These are phyloP conservation scores for Calycopis cecrops DNA, from an alignment of 1,140 invertebrate genomes.

Conservation along the genomic window DNA sequence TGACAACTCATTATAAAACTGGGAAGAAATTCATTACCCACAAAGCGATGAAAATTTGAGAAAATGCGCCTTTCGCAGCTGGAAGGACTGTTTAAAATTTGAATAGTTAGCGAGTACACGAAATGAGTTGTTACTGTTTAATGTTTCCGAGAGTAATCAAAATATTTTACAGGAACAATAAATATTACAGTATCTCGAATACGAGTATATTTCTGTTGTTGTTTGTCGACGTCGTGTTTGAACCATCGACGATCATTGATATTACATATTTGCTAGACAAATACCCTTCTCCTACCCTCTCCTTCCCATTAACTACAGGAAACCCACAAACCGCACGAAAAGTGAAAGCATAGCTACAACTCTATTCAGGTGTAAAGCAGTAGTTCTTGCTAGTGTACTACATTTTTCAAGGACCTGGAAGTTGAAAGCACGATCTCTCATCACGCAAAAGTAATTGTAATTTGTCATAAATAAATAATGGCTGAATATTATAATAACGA, in stretches of 20 bases:
- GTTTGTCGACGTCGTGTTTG: too few species aligned
- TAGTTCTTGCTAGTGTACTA: too few species aligned
- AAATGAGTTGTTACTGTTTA: constrained; percentile 7
- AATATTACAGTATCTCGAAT: not conserved
- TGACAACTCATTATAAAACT: constrained; percentile 5
- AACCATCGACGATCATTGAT: too few species aligned
- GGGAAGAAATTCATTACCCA: constrained; percentile 1
- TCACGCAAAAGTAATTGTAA: not conserved
- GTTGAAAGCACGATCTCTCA: too few species aligned
- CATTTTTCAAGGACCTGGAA: too few species aligned
- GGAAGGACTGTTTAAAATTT: constrained; percentile 2
- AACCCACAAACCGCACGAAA: too few species aligned
- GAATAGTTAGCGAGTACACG: constrained; percentile 5
- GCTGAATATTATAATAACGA: too few species aligned
- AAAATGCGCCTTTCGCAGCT: constrained; percentile 7
- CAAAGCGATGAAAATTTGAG: not conserved
- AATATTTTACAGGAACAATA: not conserved
- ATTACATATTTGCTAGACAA: too few species aligned
- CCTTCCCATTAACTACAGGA: too few species aligned
- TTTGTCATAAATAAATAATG: not conserved
- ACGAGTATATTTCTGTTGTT: not conserved
- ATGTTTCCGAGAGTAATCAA: not conserved
- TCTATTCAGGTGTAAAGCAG: too few species aligned
- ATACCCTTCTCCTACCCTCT: too few species aligned
- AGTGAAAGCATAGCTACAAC: too few species aligned